phyloP scores from a whole-genome alignment of 2,888 invertebrate genomes.

The Aspidiotus rigidus region DNA sequence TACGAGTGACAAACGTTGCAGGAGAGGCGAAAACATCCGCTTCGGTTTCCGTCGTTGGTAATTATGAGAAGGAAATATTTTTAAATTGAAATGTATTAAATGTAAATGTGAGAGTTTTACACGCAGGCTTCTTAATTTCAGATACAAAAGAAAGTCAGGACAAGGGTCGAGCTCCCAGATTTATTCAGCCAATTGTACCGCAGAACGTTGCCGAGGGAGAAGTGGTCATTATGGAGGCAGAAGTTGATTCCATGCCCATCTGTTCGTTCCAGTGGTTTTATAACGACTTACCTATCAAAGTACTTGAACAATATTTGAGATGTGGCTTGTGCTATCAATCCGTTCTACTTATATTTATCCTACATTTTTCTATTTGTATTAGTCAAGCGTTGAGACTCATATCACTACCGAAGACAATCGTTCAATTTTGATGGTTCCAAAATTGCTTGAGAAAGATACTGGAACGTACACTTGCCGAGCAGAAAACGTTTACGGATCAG shows the following conservation, averaged over 20 bases:
- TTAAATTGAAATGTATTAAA: conserved; percentile 1
- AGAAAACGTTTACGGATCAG: conserved; percentile 80
- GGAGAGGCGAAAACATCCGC: conserved; percentile 73
- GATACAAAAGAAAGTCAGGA: conserved; percentile 37
- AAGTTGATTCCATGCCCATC: conserved; percentile 64
- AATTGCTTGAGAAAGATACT: conserved; percentile 57
- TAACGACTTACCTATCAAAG: conserved; percentile 59
- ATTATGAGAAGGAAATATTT: conserved; percentile 1
- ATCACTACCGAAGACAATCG: conserved; percentile 65
- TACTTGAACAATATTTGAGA: not conserved
- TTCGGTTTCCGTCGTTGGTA: conserved; percentile 62
- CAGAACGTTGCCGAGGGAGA: conserved; percentile 62
- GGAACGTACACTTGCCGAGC: conserved; percentile 80
- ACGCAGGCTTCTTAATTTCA: not conserved
- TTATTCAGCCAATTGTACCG: conserved; percentile 61
- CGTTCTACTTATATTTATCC: no score
- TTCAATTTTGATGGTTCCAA: conserved; percentile 68
- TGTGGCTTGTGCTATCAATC: not conserved
- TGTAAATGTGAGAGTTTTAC: no score
- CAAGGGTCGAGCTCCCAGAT: conserved; percentile 59
- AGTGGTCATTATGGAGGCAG: conserved; percentile 66
- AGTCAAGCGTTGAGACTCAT: conserved; percentile 58
- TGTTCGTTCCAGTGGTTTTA: conserved; percentile 84
- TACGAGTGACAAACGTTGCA: conserved; percentile 64
- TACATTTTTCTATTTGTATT: conserved; percentile 21